A percentile compares a stretch with the other conserved stretches of the same genome.
phyloP scores from a whole-genome alignment of 2,888 invertebrate genomes.

The Drosophila falleni region DNA sequence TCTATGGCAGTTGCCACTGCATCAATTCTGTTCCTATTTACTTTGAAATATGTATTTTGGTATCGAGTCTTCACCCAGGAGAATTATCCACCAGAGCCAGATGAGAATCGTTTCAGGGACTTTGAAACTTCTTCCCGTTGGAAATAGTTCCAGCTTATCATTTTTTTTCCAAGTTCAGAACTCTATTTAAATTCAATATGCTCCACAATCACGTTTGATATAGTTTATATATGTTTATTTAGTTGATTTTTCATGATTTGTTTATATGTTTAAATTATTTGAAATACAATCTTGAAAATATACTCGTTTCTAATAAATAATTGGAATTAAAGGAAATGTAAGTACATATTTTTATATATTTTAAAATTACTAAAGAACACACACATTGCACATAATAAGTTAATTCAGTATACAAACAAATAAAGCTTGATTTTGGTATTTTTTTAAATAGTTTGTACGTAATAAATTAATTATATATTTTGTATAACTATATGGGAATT shows the following conservation, averaged over 20 bases:
- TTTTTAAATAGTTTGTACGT: slow-evolving; percentile 4
- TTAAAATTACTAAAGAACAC: slow-evolving; percentile 3
- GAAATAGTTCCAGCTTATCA: background rate
- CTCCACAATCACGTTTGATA: background rate
- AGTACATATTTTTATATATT: slow-evolving; percentile 18
- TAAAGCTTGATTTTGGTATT: slow-evolving; percentile 61
- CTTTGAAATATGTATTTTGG: slow-evolving; percentile 59
- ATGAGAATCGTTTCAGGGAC: background rate
- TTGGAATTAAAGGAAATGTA: slow-evolving; percentile 6
- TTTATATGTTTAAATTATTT: slow-evolving; percentile 19
- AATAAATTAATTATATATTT: slow-evolving; percentile 26
- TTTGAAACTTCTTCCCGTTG: background rate
- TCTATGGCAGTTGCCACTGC: slow-evolving; percentile 14
- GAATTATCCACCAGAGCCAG: background rate
- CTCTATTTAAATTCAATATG: slow-evolving; percentile 2
- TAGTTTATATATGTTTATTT: slow-evolving; percentile 31
- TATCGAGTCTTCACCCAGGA: background rate
- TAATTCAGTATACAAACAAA: slow-evolving; percentile 44
- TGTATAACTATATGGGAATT: slow-evolving; percentile 21
- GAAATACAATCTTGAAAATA: slow-evolving; percentile 5
- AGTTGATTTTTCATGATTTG: slow-evolving; percentile 29
- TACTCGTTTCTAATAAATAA: background rate
- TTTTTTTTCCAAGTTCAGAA: background rate
- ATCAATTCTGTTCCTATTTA: slow-evolving; percentile 46
- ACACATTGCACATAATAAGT: slow-evolving; percentile 45